phyloP scores from a whole-genome alignment of 1,140 invertebrate genomes.

The Lepidurus apus region DNA sequence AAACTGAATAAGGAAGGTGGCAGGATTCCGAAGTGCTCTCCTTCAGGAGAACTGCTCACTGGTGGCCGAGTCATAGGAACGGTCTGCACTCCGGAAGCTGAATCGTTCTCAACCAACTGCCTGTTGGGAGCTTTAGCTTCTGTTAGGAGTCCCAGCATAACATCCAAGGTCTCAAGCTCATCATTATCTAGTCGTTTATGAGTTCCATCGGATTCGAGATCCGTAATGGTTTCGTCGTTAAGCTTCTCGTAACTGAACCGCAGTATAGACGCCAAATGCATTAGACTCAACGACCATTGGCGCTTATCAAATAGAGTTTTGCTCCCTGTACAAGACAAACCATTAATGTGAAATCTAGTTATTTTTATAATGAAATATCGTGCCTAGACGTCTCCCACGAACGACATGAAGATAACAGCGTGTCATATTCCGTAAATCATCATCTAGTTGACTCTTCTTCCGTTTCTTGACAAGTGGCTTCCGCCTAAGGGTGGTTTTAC shows the following conservation, averaged over 20 bases:
- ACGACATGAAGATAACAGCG: neutral
- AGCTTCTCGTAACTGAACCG: neutral
- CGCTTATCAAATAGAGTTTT: conserved; percentile 5
- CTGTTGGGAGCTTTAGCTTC: neutral
- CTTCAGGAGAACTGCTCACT: neutral
- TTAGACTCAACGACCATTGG: neutral
- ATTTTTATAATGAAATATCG: neutral
- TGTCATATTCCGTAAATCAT: neutral
- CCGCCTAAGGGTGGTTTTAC: neutral
- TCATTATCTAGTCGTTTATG: neutral
- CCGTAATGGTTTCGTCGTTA: neutral
- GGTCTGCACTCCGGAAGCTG: neutral
- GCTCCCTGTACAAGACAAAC: neutral
- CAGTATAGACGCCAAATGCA: neutral
- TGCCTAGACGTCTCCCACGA: neutral
- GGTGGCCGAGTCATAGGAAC: neutral
- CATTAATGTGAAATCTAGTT: neutral
- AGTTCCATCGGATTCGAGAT: neutral
- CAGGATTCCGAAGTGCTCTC: neutral
- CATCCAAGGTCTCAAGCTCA: neutral
- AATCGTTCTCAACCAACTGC: neutral
- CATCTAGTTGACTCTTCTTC: neutral
- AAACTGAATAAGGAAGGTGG: conserved; percentile 22
- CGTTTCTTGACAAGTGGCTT: neutral
- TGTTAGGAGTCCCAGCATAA: neutral